phyloP scores from a whole-genome alignment of 2,113 vertebrate species.

The Galeopterus variegatus region DNA sequence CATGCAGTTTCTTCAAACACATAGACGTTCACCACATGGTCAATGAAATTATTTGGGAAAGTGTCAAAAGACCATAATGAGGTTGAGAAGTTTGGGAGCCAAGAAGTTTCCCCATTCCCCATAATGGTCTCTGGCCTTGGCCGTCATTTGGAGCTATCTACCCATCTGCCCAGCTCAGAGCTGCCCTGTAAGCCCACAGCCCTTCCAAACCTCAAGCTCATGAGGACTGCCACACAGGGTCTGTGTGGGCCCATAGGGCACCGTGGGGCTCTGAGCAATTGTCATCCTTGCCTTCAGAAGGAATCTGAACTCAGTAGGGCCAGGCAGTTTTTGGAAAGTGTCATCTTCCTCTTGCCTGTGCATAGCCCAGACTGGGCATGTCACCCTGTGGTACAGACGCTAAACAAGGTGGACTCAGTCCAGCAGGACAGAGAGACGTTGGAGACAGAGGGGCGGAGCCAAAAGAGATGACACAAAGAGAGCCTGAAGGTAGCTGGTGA shows the following conservation, averaged over 20 bases:
- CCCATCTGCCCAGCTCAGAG: not conserved
- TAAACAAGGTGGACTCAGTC: not conserved
- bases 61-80: conserved; percentile 14
- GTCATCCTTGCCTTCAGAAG: not conserved
- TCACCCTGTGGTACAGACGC: not conserved
- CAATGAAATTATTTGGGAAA: conserved; percentile 68
- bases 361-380: not conserved
- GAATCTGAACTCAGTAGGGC: not conserved
- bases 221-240: not conserved
- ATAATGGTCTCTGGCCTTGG: not conserved
- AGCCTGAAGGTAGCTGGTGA: not conserved
- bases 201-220: not conserved
- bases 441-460: not conserved
- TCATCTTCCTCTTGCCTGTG: not conserved
- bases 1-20: conserved; percentile 71
- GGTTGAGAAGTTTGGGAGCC: not conserved
- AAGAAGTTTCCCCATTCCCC: not conserved
- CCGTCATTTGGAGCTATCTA: not conserved
- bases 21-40: conserved; percentile 75
- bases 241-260: not conserved
- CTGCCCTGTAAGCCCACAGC: no score
- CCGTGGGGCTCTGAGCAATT: not conserved
- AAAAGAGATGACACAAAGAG: not conserved
- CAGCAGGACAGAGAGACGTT: not conserved
- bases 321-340: not conserved